Percentiles rank a stretch among this genome's conserved stretches.
Evolutionary conservation across 30 jellyfish, hydroid and myxozoan genomes (phyloP).

Genomic region (Aurelia aurita complex sp. Pacific): DNA sequence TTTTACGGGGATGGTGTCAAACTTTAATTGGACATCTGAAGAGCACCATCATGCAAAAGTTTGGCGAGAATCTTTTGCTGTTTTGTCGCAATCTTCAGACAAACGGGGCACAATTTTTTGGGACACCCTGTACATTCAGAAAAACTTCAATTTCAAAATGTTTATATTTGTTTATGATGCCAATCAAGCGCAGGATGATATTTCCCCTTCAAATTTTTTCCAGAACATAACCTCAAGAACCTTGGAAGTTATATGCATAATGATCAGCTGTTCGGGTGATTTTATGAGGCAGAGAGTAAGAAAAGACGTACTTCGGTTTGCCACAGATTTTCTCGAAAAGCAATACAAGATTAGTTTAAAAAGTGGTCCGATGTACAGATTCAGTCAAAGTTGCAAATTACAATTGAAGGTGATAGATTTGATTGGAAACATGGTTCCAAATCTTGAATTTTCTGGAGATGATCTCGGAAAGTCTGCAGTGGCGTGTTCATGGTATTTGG

Average conservation of each 20-base stretch:
- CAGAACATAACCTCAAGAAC: conserved; percentile 77
- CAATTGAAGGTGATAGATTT: conserved; percentile 45
- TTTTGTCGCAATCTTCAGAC: no score
- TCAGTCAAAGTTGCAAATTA: conserved; percentile 55
- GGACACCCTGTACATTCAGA: no score
- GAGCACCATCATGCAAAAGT: no score
- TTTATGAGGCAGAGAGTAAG: conserved; percentile 89
- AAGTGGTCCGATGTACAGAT: conserved; percentile 50
- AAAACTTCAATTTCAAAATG: not conserved
- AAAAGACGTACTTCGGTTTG: conserved; percentile 80
- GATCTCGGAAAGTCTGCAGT: conserved; percentile 41
- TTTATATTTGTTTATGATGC: not conserved
- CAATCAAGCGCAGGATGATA: no score
- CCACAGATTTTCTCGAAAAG: conserved; percentile 48
- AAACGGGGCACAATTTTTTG: no score
- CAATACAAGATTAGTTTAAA: conserved; percentile 38
- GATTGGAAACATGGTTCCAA: conserved; percentile 59
- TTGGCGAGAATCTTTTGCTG: no score
- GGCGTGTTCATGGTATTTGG: conserved; percentile 56
- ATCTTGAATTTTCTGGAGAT: conserved; percentile 60
- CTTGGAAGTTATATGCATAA: conserved; percentile 57
- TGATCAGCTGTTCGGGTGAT: conserved; percentile 85
- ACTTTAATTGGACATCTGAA: no score
- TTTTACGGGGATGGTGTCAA: no score
- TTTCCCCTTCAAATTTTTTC: not conserved